Evolutionary conservation across 2,888 invertebrate genomes (phyloP).

Genomic region (Encarsia formosa): DNA sequence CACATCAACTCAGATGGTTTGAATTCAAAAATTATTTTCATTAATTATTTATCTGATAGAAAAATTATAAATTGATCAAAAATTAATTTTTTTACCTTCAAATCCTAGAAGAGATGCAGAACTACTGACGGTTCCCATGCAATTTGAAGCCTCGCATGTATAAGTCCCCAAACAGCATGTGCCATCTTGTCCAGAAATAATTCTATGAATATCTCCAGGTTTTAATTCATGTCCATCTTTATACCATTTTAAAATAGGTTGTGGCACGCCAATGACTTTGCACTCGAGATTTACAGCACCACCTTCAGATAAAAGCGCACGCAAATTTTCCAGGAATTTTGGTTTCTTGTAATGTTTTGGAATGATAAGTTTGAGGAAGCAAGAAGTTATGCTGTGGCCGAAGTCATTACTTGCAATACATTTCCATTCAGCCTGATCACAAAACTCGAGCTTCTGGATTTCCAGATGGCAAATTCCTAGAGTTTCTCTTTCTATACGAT

Average conservation of each 20-base stretch:
- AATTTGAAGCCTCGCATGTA: slow-evolving; percentile 85
- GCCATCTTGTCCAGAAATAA: slow-evolving; percentile 86
- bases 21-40: slow-evolving; percentile 1
- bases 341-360: slow-evolving; percentile 88
- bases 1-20: too few relatives aligned
- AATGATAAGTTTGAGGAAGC: slow-evolving; percentile 77
- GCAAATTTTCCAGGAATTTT: slow-evolving; percentile 77
- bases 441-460: slow-evolving; percentile 70
- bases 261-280: slow-evolving; percentile 88
- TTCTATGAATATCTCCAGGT: slow-evolving; percentile 86
- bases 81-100: slow-evolving; percentile 61
- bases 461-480: slow-evolving; percentile 71
- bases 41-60: not conserved
- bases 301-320: slow-evolving; percentile 81
- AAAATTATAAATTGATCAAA: not conserved
- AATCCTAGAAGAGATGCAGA: slow-evolving; percentile 84
- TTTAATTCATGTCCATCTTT: slow-evolving; percentile 86
- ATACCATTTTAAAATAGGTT: slow-evolving; percentile 87
- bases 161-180: slow-evolving; percentile 87
- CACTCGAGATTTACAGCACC: slow-evolving; percentile 89
- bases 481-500: slow-evolving; percentile 65
- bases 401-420: slow-evolving; percentile 85
- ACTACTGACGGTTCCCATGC: slow-evolving; percentile 86
- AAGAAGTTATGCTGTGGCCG: slow-evolving; percentile 83
- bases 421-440: slow-evolving; percentile 90